Percentiles rank a stretch among this genome's conserved stretches.
Evolutionary conservation across 2,797 vertebrate genomes (phyloP).

Genomic region (Cyclopterus lumpus): DNA sequence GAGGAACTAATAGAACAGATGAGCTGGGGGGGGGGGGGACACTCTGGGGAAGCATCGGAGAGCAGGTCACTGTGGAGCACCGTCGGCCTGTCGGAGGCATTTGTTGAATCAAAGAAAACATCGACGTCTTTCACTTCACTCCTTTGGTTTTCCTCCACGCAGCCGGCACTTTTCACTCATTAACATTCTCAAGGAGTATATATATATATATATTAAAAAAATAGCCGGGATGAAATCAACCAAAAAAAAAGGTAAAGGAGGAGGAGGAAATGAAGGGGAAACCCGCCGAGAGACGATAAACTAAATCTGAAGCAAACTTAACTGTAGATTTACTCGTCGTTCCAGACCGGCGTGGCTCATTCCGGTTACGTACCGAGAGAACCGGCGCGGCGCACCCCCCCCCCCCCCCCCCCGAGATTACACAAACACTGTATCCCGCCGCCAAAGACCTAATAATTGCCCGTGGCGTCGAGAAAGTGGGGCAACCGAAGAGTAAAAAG

Average conservation of each 20-base stretch:
- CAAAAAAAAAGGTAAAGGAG: not conserved
- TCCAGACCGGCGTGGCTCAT: conserved; percentile 29
- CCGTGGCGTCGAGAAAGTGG: conserved; percentile 56
- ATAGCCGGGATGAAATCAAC: not conserved
- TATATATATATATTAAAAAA: conserved; percentile 2
- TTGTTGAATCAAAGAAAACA: conserved; percentile 11
- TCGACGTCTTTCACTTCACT: not conserved
- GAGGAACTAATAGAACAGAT: conserved; percentile 79
- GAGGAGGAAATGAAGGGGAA: not conserved
- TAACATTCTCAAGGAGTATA: too few relatives aligned
- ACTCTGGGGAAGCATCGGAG: conserved; percentile 53
- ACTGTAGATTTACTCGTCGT: conserved; percentile 29
- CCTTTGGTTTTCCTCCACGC: not conserved
- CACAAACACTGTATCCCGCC: conserved; percentile 48
- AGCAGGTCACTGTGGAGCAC: conserved; percentile 52
- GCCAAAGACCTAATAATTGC: conserved; percentile 59
- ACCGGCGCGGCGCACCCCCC: conserved; percentile 19
- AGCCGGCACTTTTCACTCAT: not conserved
- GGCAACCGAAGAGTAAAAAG: conserved; percentile 36
- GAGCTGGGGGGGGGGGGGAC: conserved; percentile 62
- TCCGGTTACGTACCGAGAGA: conserved; percentile 23
- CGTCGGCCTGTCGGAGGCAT: conserved; percentile 44
- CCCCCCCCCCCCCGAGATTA: conserved; percentile 11
- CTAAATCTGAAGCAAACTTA: conserved; percentile 8
- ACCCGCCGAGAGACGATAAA: conserved; percentile 13